A percentile compares a stretch with the other conserved stretches of the same genome.
Evolutionary conservation across 2,888 invertebrate species (phyloP).

Genomic region (Operophtera brumata): DNA sequence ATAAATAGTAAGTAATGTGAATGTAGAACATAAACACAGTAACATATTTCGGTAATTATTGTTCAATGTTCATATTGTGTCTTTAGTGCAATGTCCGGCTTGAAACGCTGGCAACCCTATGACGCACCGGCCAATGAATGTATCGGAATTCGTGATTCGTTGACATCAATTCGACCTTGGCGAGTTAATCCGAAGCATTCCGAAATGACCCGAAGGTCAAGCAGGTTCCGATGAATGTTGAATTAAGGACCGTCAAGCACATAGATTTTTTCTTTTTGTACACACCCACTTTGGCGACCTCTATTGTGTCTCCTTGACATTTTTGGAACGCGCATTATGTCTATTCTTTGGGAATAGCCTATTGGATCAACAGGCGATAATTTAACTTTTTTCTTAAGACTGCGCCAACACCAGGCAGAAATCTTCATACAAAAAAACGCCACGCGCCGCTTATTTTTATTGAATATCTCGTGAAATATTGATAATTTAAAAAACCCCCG

Average conservation of each 20-base stretch:
- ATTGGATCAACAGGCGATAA: too few relatives aligned
- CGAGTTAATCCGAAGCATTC: conserved; percentile 45
- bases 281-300: conserved; percentile 14
- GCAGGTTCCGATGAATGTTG: conserved; percentile 37
- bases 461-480: too few relatives aligned
- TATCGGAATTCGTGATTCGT: conserved; percentile 45
- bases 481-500: too few relatives aligned
- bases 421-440: too few relatives aligned
- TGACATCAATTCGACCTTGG: conserved; percentile 52
- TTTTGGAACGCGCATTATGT: conserved; percentile 11
- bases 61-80: neutral
- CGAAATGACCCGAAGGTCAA: conserved; percentile 42
- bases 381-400: too few relatives aligned
- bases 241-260: conserved; percentile 29
- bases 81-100: conserved; percentile 1
- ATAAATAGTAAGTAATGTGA: too few relatives aligned
- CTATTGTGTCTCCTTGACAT: conserved; percentile 21
- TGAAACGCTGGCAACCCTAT: conserved; percentile 24
- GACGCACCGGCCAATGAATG: conserved; percentile 41
- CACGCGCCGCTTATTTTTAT: too few relatives aligned
- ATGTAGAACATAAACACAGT: too few relatives aligned
- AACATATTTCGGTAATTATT: too few relatives aligned
- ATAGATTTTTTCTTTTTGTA: conserved; percentile 18
- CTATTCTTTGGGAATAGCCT: conserved; percentile 12
- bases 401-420: too few relatives aligned